Evolutionary conservation across 2,113 vertebrate species (phyloP).

Genomic region (Urocynchramus pylzowi): DNA sequence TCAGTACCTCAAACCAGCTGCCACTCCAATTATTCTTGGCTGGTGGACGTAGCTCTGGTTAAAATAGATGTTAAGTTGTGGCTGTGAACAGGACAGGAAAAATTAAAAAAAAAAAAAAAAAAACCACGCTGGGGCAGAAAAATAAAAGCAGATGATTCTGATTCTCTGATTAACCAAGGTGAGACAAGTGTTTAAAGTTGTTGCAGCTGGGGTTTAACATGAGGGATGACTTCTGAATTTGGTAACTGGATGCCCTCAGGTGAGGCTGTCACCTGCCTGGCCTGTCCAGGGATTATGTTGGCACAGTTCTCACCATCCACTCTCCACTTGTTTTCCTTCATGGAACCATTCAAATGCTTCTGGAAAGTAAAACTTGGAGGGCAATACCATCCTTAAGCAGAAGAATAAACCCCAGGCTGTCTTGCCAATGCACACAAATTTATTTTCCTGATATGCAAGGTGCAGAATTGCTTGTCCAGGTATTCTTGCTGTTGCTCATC

Average conservation of each 20-base stretch:
- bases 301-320: background rate
- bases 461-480: background rate
- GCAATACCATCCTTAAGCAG: background rate
- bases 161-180: background rate
- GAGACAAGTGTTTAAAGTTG: background rate
- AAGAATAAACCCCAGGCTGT: background rate
- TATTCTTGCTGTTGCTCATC: background rate
- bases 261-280: background rate
- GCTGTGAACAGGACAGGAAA: background rate
- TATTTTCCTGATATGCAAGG: background rate
- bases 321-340: background rate
- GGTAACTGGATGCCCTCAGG: accelerated
- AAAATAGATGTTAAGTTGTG: background rate
- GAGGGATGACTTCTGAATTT: background rate
- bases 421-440: background rate
- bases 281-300: background rate
- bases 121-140: background rate
- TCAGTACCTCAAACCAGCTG: constrained; percentile 7
- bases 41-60: background rate
- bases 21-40: background rate
- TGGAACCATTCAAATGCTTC: background rate
- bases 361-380: background rate
- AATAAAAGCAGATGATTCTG: background rate
- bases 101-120: background rate
- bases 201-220: background rate